Conservation (phyloP, 2,888 invertebrate genomes). For the Pterobdella sp. region DNA sequence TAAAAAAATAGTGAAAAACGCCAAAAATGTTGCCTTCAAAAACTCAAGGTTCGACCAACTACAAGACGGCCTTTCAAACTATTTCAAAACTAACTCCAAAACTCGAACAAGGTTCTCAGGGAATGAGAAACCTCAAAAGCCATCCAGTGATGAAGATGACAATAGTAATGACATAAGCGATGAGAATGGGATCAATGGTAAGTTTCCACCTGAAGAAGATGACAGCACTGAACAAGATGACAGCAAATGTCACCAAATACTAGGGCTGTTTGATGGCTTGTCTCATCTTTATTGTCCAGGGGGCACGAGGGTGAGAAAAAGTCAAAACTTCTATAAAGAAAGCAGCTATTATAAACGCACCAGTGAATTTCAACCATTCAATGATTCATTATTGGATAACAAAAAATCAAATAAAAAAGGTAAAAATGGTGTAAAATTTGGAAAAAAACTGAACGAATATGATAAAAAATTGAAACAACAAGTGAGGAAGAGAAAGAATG, state of each 20-base stretch:
- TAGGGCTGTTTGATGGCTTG: conserved; percentile 31
- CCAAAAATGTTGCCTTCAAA: background rate
- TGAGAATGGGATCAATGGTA: background rate
- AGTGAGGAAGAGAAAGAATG: background rate
- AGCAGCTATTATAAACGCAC: background rate
- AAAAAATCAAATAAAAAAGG: background rate
- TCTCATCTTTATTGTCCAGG: conserved; percentile 31
- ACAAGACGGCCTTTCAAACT: conserved; percentile 19
- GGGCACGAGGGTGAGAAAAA: conserved; percentile 26
- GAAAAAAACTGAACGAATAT: background rate
- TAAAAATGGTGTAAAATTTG: background rate
- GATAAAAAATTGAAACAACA: background rate
- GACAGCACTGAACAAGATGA: background rate
- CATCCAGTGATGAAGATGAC: background rate
- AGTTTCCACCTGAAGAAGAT: background rate
- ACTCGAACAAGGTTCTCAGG: background rate
- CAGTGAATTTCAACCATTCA: background rate
- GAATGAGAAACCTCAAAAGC: background rate
- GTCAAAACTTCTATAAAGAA: conserved; percentile 27
- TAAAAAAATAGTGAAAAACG: background rate
- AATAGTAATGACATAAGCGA: background rate
- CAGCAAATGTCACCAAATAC: conserved; percentile 17
- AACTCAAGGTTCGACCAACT: background rate
- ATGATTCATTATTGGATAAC: background rate
- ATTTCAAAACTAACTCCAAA: conserved; percentile 9